Percentiles rank a stretch among this genome's conserved stretches.
Evolutionary conservation across 2,797 vertebrate species (phyloP).

Genomic region (Distichodus sexfasciatus): DNA sequence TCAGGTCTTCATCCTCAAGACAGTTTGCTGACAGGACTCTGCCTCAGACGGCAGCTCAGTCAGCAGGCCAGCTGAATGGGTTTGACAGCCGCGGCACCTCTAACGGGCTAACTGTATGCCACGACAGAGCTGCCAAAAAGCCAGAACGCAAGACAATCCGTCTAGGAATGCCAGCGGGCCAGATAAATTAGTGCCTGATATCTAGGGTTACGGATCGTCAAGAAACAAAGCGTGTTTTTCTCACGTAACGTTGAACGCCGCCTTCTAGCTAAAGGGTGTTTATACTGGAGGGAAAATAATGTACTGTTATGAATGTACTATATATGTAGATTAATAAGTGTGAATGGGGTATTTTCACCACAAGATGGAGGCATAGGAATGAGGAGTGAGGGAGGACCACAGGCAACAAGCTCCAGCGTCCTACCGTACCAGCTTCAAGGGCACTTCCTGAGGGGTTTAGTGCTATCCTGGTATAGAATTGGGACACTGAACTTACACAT

Average conservation of each 20-base stretch:
- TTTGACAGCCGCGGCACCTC: neutral
- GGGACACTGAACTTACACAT: neutral
- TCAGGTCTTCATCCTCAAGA: slow-evolving; percentile 1
- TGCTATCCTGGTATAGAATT: neutral
- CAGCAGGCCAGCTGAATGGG: neutral
- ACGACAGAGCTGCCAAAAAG: neutral
- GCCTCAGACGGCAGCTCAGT: neutral
- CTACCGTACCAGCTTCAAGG: neutral
- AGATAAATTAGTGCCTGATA: neutral
- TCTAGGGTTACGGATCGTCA: neutral
- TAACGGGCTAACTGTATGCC: neutral
- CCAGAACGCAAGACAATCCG: neutral
- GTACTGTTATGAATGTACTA: neutral
- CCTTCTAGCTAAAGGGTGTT: no score
- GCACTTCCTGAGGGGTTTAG: neutral
- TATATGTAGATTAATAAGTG: no score
- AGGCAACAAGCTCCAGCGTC: neutral
- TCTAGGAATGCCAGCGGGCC: neutral
- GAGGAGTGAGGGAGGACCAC: neutral
- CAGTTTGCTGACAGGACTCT: neutral
- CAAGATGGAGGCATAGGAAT: slow-evolving; percentile 25
- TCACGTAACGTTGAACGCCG: no score
- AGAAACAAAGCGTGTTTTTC: no score
- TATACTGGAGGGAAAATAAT: neutral
- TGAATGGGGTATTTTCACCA: slow-evolving; percentile 2